Conservation (phyloP, 2,113 vertebrate genomes). For the Boulengerochromis microlepis region DNA sequence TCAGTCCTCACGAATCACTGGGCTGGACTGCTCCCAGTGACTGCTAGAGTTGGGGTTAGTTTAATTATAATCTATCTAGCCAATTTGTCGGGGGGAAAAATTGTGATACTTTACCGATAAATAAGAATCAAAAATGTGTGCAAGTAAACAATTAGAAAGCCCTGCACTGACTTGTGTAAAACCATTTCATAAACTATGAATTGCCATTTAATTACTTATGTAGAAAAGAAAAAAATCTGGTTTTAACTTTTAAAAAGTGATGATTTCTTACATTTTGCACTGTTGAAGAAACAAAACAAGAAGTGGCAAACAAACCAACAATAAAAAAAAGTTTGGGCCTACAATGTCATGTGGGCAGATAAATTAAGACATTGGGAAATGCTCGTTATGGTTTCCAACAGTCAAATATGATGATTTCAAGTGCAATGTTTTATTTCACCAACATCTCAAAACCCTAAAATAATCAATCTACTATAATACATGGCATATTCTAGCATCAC, state of each 20-base stretch:
- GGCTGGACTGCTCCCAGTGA: neutral
- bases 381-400: neutral
- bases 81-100: rapidly evolving
- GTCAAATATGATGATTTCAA: rapidly evolving
- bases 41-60: neutral
- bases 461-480: rapidly evolving
- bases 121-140: neutral
- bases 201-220: neutral
- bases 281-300: neutral
- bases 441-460: neutral
- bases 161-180: neutral
- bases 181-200: neutral
- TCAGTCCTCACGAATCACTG: slow-evolving; percentile 6
- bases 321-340: neutral
- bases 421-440: neutral
- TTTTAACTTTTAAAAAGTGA: neutral
- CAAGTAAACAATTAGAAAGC: neutral
- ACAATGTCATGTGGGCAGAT: too few relatives aligned
- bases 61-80: neutral
- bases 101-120: neutral
- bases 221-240: neutral
- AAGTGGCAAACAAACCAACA: neutral
- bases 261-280: neutral
- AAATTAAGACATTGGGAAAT: neutral
- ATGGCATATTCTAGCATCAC: neutral